Percentiles rank a stretch among this genome's conserved stretches.
Conservation (phyloP, 2,797 vertebrate genomes). For the Xyrichtys novacula region DNA sequence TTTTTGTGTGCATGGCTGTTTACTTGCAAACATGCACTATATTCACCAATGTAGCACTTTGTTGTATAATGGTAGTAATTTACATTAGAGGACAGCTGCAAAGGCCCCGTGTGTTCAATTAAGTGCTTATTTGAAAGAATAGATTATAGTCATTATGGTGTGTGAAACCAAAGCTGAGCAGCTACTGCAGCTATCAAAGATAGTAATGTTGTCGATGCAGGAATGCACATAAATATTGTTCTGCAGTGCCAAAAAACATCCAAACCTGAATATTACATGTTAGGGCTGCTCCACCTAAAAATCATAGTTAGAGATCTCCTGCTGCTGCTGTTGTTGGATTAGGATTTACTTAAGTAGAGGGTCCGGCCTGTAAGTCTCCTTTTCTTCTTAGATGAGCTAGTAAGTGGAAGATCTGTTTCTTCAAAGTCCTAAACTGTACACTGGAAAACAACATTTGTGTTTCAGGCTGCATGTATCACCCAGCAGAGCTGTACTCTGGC, state of each 20-base stretch:
- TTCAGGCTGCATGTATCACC: slow-evolving; percentile 96
- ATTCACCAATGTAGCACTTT: background rate
- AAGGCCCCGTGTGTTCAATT: background rate
- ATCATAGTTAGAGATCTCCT: background rate
- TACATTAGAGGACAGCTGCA: background rate
- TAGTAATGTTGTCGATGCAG: slow-evolving; percentile 2
- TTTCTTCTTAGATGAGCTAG: background rate
- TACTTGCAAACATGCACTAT: background rate
- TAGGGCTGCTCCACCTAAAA: background rate
- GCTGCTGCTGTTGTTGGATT: slow-evolving; percentile 18
- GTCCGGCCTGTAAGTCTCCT: background rate
- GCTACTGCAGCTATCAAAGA: slow-evolving; percentile 1
- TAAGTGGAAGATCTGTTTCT: background rate
- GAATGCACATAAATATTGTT: background rate
- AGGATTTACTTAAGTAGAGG: background rate
- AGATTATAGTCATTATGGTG: background rate
- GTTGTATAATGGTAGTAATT: background rate
- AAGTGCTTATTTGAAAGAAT: background rate
- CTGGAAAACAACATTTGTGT: slow-evolving; percentile 23
- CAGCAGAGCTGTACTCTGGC: slow-evolving; percentile 92
- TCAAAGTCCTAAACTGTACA: background rate
- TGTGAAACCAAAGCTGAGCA: background rate
- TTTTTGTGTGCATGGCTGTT: slow-evolving; percentile 1
- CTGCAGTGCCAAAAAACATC: background rate
- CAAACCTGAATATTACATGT: background rate